These are phyloP conservation scores for Aphaenogaster rudis DNA, from an alignment of 1,140 invertebrate genomes.

Conservation along the genomic window DNA sequence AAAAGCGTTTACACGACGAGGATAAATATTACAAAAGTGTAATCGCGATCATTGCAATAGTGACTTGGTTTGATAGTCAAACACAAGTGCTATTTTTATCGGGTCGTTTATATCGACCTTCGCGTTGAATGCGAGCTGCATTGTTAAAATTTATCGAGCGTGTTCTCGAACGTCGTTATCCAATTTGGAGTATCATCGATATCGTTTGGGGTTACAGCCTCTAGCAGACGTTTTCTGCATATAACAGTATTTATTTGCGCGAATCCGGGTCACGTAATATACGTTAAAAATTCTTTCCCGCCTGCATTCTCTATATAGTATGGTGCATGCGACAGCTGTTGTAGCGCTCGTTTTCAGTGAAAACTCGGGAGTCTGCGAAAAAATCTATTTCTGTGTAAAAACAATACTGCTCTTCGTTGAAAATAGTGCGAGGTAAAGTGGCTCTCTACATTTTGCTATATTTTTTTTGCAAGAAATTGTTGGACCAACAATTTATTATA, in stretches of 20 bases:
- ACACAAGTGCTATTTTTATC: slow-evolving; percentile 25
- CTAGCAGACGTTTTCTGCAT: slow-evolving; percentile 43
- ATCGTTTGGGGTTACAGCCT: slow-evolving; percentile 44
- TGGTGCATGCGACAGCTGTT: slow-evolving; percentile 53
- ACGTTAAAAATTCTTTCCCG: slow-evolving; percentile 45
- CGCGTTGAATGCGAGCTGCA: background rate
- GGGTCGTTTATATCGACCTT: slow-evolving; percentile 18
- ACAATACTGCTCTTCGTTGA: slow-evolving; percentile 31
- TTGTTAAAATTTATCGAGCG: slow-evolving; percentile 55
- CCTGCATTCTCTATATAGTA: background rate
- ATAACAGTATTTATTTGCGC: slow-evolving; percentile 55
- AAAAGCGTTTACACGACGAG: background rate
- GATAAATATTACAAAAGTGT: background rate
- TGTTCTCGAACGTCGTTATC: slow-evolving; percentile 41
- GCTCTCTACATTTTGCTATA: background rate
- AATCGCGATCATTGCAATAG: background rate
- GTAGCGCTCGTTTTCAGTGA: slow-evolving; percentile 14
- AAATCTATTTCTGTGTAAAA: slow-evolving; percentile 57
- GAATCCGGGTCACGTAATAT: slow-evolving; percentile 55
- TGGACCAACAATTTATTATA: background rate
- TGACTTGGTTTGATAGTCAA: background rate
- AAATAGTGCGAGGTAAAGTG: slow-evolving; percentile 14
- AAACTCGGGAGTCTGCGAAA: slow-evolving; percentile 34
- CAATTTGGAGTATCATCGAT: slow-evolving; percentile 57
- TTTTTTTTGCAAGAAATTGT: slow-evolving; percentile 22